Base-by-base conservation (phyloP, 2,113 vertebrate species). In the Triplophysa dalaica region DNA sequence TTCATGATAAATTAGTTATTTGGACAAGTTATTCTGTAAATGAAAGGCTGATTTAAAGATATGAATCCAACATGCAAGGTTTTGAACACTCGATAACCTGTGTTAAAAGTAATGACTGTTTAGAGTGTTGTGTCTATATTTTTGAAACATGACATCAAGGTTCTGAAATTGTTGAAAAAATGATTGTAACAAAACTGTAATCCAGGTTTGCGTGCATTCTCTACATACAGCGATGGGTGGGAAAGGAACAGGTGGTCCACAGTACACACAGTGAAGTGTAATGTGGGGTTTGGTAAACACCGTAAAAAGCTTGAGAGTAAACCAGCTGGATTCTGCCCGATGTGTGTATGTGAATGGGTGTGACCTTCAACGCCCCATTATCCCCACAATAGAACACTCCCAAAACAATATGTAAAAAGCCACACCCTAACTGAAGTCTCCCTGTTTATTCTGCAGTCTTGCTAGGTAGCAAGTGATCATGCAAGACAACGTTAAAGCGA, bases 241-340 rank as follows among this genome's bases (percentile, higher is more conserved):
- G 88, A 88, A 89, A 52, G 64, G 58, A 68, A 54, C 84, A 90
- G 86, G 83, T 78, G 79, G 1, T 75, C 72, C 72, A 88, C 72
- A 76, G 69, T 84, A 87, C 72, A 76, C 70, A 72, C 73, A 67
- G 79, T 76, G 81, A 66, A 79, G 13, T 50, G 45, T 41, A 24
- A 58, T 64, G 75, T 81, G 76, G 77, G 86, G 78, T 69, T 64
- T 65, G 43, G 82, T 77, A 90, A 91, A 91, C 85, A 90, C 65
- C n/a, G 19, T 76, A 72, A 1, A 8, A 43, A 21, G 66, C 61
- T 56, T 14, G 70, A 33, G 38, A 83, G 83, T 83, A 81, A 78
- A 82, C 85, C 88, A 91, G 87, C 84, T 90, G 90, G 84, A 85
- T 52, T 81, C 65, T 41, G 3, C 72, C 13, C 67, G 48, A 26